Percentiles rank a stretch among this genome's conserved stretches.
These are phyloP conservation scores for Meandrina meandrites DNA, from an alignment of 92 coral and sea anemone genomes.

Conservation along the genomic window DNA sequence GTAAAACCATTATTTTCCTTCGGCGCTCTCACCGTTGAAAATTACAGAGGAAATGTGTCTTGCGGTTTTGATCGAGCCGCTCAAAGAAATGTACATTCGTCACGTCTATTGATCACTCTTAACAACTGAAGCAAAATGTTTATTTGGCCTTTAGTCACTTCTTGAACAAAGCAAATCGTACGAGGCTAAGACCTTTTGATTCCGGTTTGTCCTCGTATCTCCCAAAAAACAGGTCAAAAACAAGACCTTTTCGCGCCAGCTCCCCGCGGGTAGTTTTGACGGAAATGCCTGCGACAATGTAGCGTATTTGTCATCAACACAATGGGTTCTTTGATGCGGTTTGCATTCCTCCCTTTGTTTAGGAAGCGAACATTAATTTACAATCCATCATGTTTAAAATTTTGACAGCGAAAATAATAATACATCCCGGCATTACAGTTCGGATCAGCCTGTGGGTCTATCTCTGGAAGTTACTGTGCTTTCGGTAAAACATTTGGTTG, in stretches of 20 bases:
- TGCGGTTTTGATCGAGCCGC: slow-evolving; percentile 30
- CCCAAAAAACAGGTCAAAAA: background rate
- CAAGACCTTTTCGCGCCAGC: slow-evolving; percentile 7
- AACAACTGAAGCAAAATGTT: background rate
- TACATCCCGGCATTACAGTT: background rate
- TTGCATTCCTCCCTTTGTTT: slow-evolving; percentile 37
- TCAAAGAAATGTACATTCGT: slow-evolving; percentile 8
- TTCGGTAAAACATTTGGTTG: background rate
- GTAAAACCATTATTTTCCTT: slow-evolving; percentile 16
- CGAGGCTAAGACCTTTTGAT: slow-evolving; percentile 7
- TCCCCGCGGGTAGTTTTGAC: background rate
- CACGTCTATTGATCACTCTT: slow-evolving; percentile 19
- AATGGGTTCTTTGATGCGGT: slow-evolving; percentile 29
- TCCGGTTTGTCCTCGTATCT: background rate
- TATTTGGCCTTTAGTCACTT: background rate
- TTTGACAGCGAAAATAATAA: slow-evolving; percentile 43
- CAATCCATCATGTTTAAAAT: slow-evolving; percentile 70
- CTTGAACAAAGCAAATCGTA: background rate
- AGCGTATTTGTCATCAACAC: background rate
- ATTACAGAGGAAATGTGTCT: slow-evolving; percentile 28
- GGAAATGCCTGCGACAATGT: slow-evolving; percentile 28
- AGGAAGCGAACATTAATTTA: slow-evolving; percentile 66
- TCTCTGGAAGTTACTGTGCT: background rate
- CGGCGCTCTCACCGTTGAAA: background rate
- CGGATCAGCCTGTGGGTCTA: background rate